These are phyloP conservation scores for Drosophila leontia DNA, from an alignment of 1,140 invertebrate species.

Conservation along the genomic window DNA sequence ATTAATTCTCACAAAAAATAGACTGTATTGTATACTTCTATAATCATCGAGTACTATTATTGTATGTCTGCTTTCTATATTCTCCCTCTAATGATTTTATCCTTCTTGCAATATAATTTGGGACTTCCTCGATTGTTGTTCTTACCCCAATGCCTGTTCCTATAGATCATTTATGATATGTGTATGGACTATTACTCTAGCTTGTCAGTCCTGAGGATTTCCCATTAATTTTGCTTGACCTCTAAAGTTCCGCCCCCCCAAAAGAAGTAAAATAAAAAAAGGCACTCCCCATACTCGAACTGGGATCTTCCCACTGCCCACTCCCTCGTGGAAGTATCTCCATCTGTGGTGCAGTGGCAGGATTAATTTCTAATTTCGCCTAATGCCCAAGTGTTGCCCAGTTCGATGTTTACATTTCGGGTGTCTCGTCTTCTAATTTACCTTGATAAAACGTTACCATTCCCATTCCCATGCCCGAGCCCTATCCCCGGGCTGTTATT, in stretches of 20 bases:
- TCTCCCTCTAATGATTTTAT: not conserved
- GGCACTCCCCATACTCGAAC: slow-evolving; percentile 17
- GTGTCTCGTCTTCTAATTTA: slow-evolving; percentile 62
- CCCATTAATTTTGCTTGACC: slow-evolving; percentile 50
- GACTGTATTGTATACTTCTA: too few species aligned
- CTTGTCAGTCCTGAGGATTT: slow-evolving; percentile 49
- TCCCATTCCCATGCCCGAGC: slow-evolving; percentile 45
- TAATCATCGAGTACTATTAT: not conserved
- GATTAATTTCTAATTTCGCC: slow-evolving; percentile 65
- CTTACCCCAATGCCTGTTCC: slow-evolving; percentile 3
- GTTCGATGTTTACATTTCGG: slow-evolving; percentile 52
- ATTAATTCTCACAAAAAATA: too few species aligned
- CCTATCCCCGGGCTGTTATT: slow-evolving; percentile 57
- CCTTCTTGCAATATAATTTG: slow-evolving; percentile 24
- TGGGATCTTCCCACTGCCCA: slow-evolving; percentile 8
- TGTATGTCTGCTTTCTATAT: not conserved
- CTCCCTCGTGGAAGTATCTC: slow-evolving; percentile 27
- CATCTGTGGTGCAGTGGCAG: slow-evolving; percentile 47
- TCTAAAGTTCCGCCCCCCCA: slow-evolving; percentile 43
- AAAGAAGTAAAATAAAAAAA: slow-evolving; percentile 18
- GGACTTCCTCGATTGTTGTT: slow-evolving; percentile 31
- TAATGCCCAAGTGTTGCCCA: slow-evolving; percentile 50
- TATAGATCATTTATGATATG: slow-evolving; percentile 44
- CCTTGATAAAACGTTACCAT: slow-evolving; percentile 62
- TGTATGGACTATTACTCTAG: slow-evolving; percentile 28